Percentiles rank a stretch among this genome's conserved stretches.
phyloP scores from a whole-genome alignment of 2,797 vertebrate species.

The Xerus rutilus region DNA sequence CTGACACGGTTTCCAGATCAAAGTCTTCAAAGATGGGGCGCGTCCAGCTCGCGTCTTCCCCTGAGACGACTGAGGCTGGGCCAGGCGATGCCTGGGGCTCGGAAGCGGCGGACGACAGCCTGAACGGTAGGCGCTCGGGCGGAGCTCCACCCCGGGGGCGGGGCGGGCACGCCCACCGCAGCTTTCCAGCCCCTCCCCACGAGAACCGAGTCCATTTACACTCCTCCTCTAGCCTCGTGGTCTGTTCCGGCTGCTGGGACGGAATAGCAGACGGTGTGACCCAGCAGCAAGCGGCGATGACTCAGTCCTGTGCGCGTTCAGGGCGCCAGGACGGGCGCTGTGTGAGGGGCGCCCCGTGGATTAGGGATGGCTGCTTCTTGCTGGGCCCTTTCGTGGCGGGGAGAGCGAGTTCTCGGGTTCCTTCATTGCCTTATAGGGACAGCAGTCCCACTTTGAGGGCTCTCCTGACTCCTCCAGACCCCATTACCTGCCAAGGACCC shows the following conservation, averaged over 20 bases:
- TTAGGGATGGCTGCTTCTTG: neutral
- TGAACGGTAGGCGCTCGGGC: constrained; percentile 82
- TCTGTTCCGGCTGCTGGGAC: too few species aligned
- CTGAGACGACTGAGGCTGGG: constrained; percentile 84
- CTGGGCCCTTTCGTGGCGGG: neutral
- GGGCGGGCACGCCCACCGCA: too few species aligned
- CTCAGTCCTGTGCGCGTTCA: too few species aligned
- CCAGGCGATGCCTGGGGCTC: constrained; percentile 90
- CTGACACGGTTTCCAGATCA: constrained; percentile 29
- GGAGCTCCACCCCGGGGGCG: neutral
- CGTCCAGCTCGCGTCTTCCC: constrained; percentile 73
- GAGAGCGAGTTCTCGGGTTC: too few species aligned
- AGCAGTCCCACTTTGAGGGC: neutral
- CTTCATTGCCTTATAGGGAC: rapidly evolving
- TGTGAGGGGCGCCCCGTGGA: neutral
- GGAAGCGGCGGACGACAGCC: constrained; percentile 82
- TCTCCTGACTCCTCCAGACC: neutral
- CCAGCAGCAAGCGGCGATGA: too few species aligned
- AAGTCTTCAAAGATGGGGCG: constrained; percentile 41
- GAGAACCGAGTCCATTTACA: too few species aligned
- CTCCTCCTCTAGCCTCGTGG: too few species aligned
- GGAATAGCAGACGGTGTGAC: too few species aligned
- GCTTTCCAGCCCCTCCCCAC: neutral
- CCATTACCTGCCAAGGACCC: too few species aligned
- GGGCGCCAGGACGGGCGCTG: too few species aligned